Percentiles rank a stretch among this genome's conserved stretches.
Conservation (phyloP, 2,888 invertebrate genomes). For the Eupithecia exiguata region DNA sequence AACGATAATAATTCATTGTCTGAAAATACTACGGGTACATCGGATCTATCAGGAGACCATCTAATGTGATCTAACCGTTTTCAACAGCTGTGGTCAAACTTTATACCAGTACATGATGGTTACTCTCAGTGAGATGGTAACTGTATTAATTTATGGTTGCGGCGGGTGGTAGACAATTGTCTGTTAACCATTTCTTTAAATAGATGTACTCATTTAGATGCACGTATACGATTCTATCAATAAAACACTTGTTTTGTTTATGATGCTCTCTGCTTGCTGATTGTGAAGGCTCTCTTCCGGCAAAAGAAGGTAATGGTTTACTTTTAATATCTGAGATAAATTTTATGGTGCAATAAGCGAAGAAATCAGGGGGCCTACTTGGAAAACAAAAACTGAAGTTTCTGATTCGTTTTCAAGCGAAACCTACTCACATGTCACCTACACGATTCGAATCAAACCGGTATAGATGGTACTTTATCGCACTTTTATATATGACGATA, state of each 20-base stretch:
- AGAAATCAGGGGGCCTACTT: neutral
- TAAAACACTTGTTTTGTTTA: conserved; percentile 17
- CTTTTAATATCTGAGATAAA: neutral
- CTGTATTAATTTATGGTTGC: conserved; percentile 72
- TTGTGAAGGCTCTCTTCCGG: neutral
- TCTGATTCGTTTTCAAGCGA: too few species aligned
- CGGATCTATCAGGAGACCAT: neutral
- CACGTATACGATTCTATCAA: conserved; percentile 27
- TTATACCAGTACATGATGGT: conserved; percentile 25
- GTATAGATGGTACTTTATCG: neutral
- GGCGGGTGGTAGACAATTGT: conserved; percentile 72
- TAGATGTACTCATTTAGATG: conserved; percentile 41
- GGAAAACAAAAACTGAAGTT: too few species aligned
- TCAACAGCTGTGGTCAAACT: neutral
- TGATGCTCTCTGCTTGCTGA: conserved; percentile 1
- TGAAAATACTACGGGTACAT: neutral
- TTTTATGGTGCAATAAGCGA: neutral
- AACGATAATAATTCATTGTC: neutral
- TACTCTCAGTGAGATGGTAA: conserved; percentile 57
- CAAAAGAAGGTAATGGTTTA: neutral
- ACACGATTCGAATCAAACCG: neutral
- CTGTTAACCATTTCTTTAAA: conserved; percentile 56
- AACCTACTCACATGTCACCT: too few species aligned
- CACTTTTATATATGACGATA: neutral
- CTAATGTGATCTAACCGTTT: conserved; percentile 1